These are phyloP conservation scores for Meteorus colon DNA, from an alignment of 2,888 invertebrate genomes.

Conservation along the genomic window DNA sequence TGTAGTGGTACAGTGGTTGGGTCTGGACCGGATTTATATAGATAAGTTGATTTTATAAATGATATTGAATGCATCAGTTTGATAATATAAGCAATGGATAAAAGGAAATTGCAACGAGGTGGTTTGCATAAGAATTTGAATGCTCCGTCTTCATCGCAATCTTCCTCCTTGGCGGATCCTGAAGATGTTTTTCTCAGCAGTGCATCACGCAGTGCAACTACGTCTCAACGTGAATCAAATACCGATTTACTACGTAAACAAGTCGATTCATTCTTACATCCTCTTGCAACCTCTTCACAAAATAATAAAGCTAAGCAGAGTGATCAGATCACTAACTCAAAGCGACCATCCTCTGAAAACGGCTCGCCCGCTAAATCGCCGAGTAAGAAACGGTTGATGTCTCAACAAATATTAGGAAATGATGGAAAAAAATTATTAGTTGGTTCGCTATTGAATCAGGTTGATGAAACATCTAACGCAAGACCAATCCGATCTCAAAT, in stretches of 20 bases:
- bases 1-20: too few relatives aligned
- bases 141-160: not conserved
- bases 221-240: slow-evolving; percentile 43
- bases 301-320: not conserved
- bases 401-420: not conserved
- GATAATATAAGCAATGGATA: slow-evolving; percentile 4
- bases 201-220: slow-evolving; percentile 32
- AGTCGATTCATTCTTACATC: slow-evolving; percentile 13
- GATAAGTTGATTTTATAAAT: too few relatives aligned
- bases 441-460: not conserved
- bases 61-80: too few relatives aligned
- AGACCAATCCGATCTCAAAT: too few relatives aligned
- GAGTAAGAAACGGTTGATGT: not conserved
- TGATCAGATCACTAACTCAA: not conserved
- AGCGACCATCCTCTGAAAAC: not conserved
- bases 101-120: not conserved
- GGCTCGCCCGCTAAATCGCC: not conserved
- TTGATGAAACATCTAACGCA: too few relatives aligned
- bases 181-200: slow-evolving; percentile 16
- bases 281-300: not conserved
- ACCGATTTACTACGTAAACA: slow-evolving; percentile 42
- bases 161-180: not conserved
- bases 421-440: not conserved
- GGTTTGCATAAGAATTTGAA: slow-evolving; percentile 3
- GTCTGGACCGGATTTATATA: too few relatives aligned